Base-by-base conservation (phyloP, 2,797 vertebrate species). In the Ficedula albicollis region DNA sequence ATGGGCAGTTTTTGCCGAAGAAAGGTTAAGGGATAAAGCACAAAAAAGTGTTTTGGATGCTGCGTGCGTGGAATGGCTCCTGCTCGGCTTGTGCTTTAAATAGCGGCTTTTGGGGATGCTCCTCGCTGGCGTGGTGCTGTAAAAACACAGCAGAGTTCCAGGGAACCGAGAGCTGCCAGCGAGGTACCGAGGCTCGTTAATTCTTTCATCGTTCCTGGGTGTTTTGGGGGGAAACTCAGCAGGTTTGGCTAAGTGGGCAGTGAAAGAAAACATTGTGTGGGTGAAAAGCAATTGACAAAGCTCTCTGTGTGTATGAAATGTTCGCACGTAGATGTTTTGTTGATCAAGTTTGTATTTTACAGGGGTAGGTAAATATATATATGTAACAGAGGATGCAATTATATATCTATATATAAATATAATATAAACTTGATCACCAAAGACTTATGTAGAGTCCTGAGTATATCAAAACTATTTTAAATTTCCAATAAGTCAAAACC, bases 1-100 rank as follows among this genome's bases (percentile, higher is more conserved):
- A 0, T 2, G 29, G 43, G 36, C 5, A 0, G 4, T 0, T 43
- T 29, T 12, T 34, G 38, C 63, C 5, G 6, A 3, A 36, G 36
- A 18, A 44, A 68, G 48, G n/a, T 1, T 27, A 4, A 41, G 30
- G 22, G 26, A 3, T 54, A 22, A 6, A 46, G 22, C 44, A 46
- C 44, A 46, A 46, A 48, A 15, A 13, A 5, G 14, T 0, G 21
- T 9, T 39, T 63, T 20, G 64, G 54, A 23, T 60, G 26, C 30
- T 38, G 1, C 3, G 19, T 22, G 63, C 1, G 1, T 4, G 81
- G 78, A 82, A 89, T 54, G 89, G 87, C 60, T 85, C 25, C 75
- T 43, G 64, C 75, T 74, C 12, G 3, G 43, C 64, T 89, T 7
- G 60, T 51, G 52, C 79, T 85, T 82, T 76, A 48, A 82, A 81